A percentile compares a stretch with the other conserved stretches of the same genome.
Conservation (phyloP, 2,113 vertebrate species). For the Thunnus maccoyii region DNA sequence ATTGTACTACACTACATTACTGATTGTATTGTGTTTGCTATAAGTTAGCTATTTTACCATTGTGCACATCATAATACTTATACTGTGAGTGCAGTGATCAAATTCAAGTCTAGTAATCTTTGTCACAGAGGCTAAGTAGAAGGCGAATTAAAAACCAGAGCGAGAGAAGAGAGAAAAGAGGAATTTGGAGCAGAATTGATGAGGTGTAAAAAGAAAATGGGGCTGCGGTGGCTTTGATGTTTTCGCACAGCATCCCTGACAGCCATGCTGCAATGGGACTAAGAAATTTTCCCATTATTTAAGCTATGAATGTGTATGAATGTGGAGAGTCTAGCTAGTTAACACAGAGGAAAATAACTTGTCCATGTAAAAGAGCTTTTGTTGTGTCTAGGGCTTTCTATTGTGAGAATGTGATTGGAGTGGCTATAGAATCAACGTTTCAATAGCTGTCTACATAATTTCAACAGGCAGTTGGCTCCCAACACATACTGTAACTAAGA, state of each 20-base stretch:
- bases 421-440: constrained; percentile 18
- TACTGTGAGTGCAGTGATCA: constrained; percentile 40
- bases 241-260: constrained; percentile 65
- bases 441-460: constrained; percentile 32
- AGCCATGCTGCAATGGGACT: constrained; percentile 62
- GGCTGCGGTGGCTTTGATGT: constrained; percentile 76
- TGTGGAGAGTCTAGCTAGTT: constrained; percentile 35
- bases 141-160: constrained; percentile 58
- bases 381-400: constrained; percentile 9
- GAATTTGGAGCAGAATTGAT: constrained; percentile 75
- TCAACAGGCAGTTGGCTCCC: constrained; percentile 3
- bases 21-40: not conserved
- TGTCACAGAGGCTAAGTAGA: constrained; percentile 64
- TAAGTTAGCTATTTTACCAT: not conserved
- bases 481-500: constrained; percentile 1
- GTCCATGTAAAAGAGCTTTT: constrained; percentile 26
- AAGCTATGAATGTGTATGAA: constrained; percentile 49
- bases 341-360: constrained; percentile 53
- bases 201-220: constrained; percentile 75
- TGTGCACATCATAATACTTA: constrained; percentile 20
- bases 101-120: constrained; percentile 58
- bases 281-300: constrained; percentile 59
- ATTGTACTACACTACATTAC: too few species aligned
- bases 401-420: not conserved
- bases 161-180: constrained; percentile 46